phyloP scores from a whole-genome alignment of 1,140 invertebrate genomes.

The Prorops nasuta region DNA sequence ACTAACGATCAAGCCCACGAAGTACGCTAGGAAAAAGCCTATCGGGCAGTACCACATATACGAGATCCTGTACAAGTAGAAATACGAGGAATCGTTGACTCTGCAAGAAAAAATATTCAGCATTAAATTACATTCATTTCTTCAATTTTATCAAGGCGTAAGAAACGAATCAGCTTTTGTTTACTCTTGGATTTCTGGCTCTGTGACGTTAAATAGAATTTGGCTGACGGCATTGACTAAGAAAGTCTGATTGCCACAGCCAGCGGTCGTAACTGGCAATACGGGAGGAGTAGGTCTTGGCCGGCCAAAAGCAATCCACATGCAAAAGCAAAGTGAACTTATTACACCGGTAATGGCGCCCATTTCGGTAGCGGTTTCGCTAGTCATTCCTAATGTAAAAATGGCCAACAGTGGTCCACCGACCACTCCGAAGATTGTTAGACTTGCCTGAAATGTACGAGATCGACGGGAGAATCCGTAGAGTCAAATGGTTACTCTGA shows the following conservation, averaged over 20 bases:
- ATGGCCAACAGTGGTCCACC: constrained; percentile 77
- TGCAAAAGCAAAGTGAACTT: constrained; percentile 65
- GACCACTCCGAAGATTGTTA: constrained; percentile 78
- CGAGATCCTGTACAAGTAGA: constrained; percentile 70
- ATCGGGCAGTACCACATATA: constrained; percentile 84
- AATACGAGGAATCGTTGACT: constrained; percentile 23
- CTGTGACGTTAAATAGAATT: no score
- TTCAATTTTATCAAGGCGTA: no score
- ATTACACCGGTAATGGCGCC: constrained; percentile 70
- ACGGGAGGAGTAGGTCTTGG: constrained; percentile 61
- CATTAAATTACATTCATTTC: not conserved
- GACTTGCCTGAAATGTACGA: constrained; percentile 63
- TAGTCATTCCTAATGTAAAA: constrained; percentile 79
- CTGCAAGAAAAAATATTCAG: constrained; percentile 21
- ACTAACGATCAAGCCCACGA: constrained; percentile 67
- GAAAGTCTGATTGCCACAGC: no score
- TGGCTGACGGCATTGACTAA: no score
- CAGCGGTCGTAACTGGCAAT: constrained; percentile 22
- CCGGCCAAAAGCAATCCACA: constrained; percentile 85
- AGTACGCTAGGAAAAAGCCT: constrained; percentile 65
- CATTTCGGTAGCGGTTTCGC: constrained; percentile 63
- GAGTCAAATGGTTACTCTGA: no score
- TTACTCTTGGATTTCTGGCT: no score
- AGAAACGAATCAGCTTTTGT: no score
- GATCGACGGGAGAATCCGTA: no score